Conservation (phyloP, 2,888 invertebrate species). For the Muschampia plurimacula region DNA sequence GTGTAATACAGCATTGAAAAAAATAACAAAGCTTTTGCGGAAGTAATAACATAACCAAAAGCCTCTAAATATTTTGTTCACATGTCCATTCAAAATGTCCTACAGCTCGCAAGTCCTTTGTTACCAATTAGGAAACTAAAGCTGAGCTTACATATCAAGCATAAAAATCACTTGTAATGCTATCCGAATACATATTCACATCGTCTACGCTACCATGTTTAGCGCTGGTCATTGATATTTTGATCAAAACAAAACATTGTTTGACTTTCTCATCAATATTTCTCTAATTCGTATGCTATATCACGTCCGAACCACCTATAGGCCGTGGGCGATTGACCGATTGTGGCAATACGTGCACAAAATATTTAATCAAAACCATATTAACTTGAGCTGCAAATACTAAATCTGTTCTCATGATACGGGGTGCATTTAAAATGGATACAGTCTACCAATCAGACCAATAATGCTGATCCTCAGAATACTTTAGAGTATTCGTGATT, state of each 20-base stretch:
- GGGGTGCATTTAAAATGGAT: constrained; percentile 18
- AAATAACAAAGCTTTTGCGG: constrained; percentile 9
- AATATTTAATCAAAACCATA: constrained; percentile 41
- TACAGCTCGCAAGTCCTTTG: constrained; percentile 24
- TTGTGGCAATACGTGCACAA: constrained; percentile 49
- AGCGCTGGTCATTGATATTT: constrained; percentile 47
- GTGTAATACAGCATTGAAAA: neutral
- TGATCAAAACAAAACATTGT: constrained; percentile 50
- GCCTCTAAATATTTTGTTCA: constrained; percentile 12
- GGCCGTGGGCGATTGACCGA: constrained; percentile 51
- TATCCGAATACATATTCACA: constrained; percentile 33
- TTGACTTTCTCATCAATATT: constrained; percentile 46
- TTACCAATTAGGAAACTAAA: constrained; percentile 36
- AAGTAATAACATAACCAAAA: constrained; percentile 16
- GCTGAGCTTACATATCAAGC: constrained; percentile 31
- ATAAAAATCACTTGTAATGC: constrained; percentile 39
- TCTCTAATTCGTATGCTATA: constrained; percentile 43
- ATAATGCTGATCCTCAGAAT: constrained; percentile 8
- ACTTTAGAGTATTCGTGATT: neutral
- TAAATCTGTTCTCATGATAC: neutral
- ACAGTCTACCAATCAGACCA: constrained; percentile 11
- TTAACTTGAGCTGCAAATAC: constrained; percentile 9
- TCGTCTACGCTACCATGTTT: constrained; percentile 37
- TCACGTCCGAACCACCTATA: constrained; percentile 48
- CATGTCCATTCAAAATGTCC: constrained; percentile 22